Evolutionary conservation across 2,888 invertebrate species (phyloP).

Genomic region (Trachelus iudaicus): DNA sequence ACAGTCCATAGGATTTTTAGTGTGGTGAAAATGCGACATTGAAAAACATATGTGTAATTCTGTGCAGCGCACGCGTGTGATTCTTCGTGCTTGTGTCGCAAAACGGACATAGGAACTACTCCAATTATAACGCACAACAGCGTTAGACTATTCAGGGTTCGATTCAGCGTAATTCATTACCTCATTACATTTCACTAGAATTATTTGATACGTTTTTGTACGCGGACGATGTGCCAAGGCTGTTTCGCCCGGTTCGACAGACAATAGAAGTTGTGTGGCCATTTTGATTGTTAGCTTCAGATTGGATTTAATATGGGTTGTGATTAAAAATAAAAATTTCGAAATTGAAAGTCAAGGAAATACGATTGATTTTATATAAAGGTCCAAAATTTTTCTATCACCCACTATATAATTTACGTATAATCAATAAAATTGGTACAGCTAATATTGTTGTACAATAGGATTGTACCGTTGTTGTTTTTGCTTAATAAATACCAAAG

Average conservation of each 20-base stretch:
- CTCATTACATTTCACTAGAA: neutral
- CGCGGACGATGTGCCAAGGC: neutral
- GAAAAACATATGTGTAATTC: neutral
- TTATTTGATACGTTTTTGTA: neutral
- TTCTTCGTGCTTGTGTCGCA: neutral
- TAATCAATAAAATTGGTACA: too few species aligned
- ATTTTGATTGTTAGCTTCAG: neutral
- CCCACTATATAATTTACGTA: neutral
- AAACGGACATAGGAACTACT: neutral
- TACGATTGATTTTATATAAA: too few species aligned
- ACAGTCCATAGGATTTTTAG: neutral
- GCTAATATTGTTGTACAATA: neutral
- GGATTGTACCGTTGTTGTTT: neutral
- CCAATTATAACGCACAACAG: constrained; percentile 1
- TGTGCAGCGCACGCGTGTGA: neutral
- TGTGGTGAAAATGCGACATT: neutral
- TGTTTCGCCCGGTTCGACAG: too few species aligned
- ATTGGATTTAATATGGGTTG: neutral
- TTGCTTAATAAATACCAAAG: neutral
- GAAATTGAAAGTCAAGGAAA: too few species aligned
- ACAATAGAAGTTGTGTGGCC: neutral
- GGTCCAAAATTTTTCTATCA: neutral
- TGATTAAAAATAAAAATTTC: neutral
- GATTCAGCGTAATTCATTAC: neutral
- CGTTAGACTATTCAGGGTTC: neutral